These are phyloP conservation scores for Musca domestica DNA, from an alignment of 1,140 invertebrate species.

Conservation along the genomic window DNA sequence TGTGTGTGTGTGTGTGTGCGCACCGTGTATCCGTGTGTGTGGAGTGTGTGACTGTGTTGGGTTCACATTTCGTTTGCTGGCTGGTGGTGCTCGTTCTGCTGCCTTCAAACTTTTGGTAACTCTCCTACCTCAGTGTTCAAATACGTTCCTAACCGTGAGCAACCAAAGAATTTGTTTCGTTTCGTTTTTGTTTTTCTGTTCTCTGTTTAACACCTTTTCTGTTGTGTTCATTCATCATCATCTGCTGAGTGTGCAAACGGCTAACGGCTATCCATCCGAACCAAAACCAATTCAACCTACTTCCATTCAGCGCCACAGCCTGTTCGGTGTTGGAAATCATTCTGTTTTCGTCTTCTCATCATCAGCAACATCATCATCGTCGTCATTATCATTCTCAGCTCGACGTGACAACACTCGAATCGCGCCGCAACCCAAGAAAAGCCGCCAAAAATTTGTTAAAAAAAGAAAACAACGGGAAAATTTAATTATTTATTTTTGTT, in stretches of 20 bases:
- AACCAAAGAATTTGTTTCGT: constrained; percentile 26
- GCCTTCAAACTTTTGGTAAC: constrained; percentile 23
- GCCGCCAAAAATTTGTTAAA: background rate
- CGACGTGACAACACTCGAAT: too few species aligned
- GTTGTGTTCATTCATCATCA: too few species aligned
- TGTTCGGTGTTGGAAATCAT: too few species aligned
- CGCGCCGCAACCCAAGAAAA: background rate
- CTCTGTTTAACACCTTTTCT: background rate
- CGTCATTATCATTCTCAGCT: too few species aligned
- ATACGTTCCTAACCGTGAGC: constrained; percentile 46
- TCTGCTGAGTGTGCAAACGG: constrained; percentile 8
- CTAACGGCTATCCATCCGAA: too few species aligned
- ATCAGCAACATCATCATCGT: too few species aligned
- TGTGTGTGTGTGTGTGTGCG: background rate
- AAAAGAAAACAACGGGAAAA: background rate
- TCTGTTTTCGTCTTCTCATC: too few species aligned
- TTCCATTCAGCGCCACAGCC: too few species aligned
- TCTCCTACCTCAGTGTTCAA: constrained; percentile 37
- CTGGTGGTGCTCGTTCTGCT: background rate
- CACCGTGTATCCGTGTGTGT: background rate
- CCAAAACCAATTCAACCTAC: too few species aligned
- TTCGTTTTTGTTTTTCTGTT: constrained; percentile 9
- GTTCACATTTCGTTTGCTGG: background rate
- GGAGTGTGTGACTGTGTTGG: background rate
- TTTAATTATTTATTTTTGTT: too few species aligned